Evolutionary conservation across 2,888 invertebrate genomes (phyloP), one percentile per base, ranked within the genome.

Genomic region (Dryococelus australis): DNA sequence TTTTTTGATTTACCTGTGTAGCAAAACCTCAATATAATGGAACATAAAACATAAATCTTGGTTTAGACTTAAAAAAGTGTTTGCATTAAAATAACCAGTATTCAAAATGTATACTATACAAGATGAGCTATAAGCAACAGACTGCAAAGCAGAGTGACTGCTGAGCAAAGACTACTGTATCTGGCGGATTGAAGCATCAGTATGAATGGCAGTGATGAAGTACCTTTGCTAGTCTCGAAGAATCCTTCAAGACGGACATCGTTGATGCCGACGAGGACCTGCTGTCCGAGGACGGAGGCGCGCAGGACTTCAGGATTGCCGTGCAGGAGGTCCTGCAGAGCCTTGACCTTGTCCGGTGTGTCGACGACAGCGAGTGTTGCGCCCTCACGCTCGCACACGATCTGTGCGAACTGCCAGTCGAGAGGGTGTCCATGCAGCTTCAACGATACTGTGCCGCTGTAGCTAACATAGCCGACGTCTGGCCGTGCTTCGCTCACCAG

Each of bases 211-310:
- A 65, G 65, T 24, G n/a, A n/a, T n/a, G n/a, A 65, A 8, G 65
- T 20, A 81, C 81, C 81, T 81, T 9, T 27, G 81, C 28, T 35
- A 12, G 81, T 81, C 28, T 81, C 9, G 35, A 81, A 81, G 9
- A 81, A 9, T 6, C 81, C 81, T 26, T 81, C 81, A 5, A 5
- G 9, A 9, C 27, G 8, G 13, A 81, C 28, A 26, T 81, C 81
- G 35, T 27, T 81, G 27, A 81, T 81, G 81, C 81, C 81, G 13
- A 81, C 81, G 81, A 35, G 35, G 8, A 81, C 81, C 81, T 81
- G 81, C 13, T 27, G 9, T 4, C 28, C 9, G 5, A 81, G 81
- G 27, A 35, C 81, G 13, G 81, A 81, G 81, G 28, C 6, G 13
- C 20, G 27, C 81, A 35, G 27, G 27, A 81, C 35, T 9, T 27